These are phyloP conservation scores for Microplitis demolitor DNA, from an alignment of 1,140 invertebrate genomes.

Conservation along the genomic window DNA sequence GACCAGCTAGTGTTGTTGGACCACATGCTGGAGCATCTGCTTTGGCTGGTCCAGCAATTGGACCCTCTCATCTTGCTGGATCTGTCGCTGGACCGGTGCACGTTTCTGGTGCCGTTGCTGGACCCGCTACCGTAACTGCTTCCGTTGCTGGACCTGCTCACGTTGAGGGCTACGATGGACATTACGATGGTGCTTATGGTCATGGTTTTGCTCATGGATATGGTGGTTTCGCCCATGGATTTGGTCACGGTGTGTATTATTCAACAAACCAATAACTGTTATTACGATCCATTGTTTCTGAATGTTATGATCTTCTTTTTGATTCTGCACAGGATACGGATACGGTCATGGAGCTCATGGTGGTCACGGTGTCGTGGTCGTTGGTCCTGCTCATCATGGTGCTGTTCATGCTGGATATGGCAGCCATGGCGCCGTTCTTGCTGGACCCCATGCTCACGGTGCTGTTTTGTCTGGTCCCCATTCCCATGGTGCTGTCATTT, in stretches of 20 bases:
- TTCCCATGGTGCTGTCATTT: constrained; percentile 48
- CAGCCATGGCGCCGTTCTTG: constrained; percentile 36
- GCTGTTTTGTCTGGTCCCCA: constrained; percentile 43
- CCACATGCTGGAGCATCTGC: constrained; percentile 46
- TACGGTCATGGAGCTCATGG: neutral
- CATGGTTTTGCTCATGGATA: constrained; percentile 22
- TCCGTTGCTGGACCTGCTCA: constrained; percentile 56
- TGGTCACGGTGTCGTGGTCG: constrained; percentile 24
- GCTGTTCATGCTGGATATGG: neutral
- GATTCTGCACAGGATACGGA: neutral
- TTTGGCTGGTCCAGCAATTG: constrained; percentile 50
- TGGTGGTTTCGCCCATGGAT: constrained; percentile 35
- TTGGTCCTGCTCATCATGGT: constrained; percentile 1
- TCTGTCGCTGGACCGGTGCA: constrained; percentile 51
- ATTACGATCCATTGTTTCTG: no score
- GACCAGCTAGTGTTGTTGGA: constrained; percentile 45
- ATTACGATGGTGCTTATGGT: constrained; percentile 25
- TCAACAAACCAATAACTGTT: neutral
- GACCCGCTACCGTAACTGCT: constrained; percentile 52
- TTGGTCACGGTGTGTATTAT: constrained; percentile 30
- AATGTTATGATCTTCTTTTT: no score
- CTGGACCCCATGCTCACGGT: constrained; percentile 39
- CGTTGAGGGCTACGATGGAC: constrained; percentile 46
- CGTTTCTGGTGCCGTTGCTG: constrained; percentile 56
- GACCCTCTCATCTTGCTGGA: constrained; percentile 50